Percentiles rank a stretch among this genome's conserved stretches.
Conservation (phyloP, 1,140 invertebrate genomes). For the Lethocerus indicus region DNA sequence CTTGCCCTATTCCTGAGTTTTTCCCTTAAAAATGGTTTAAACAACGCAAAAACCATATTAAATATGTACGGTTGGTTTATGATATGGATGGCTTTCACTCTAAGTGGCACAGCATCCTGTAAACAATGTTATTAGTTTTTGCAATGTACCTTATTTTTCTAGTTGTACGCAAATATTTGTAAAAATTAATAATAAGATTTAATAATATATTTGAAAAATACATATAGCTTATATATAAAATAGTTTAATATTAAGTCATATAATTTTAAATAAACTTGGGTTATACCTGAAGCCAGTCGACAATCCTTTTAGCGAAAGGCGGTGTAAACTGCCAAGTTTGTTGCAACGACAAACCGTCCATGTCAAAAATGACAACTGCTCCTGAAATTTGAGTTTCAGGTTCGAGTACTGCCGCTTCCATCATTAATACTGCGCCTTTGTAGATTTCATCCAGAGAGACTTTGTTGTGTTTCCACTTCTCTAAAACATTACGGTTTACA, state of each 20-base stretch:
- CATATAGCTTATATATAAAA: background rate
- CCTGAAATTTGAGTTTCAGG: conserved; percentile 57
- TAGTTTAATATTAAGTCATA: background rate
- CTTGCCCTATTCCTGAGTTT: conserved; percentile 46
- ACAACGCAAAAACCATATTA: conserved; percentile 70
- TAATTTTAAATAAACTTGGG: background rate
- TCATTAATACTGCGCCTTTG: conserved; percentile 60
- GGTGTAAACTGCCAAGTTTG: conserved; percentile 72
- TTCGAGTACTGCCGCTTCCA: conserved; percentile 64
- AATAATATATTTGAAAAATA: background rate
- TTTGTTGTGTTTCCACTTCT: conserved; percentile 71
- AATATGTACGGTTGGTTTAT: conserved; percentile 78
- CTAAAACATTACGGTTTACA: no score
- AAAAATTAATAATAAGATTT: background rate
- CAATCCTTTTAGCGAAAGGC: conserved; percentile 60
- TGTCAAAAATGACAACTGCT: conserved; percentile 63
- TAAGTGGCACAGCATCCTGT: conserved; percentile 58
- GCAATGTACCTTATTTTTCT: background rate
- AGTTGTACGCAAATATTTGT: background rate
- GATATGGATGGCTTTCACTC: conserved; percentile 72
- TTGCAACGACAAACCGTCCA: conserved; percentile 60
- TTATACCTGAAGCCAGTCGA: conserved; percentile 58
- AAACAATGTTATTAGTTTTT: no score
- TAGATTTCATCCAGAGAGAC: conserved; percentile 61
- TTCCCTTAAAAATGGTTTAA: conserved; percentile 69